These are phyloP conservation scores for Drepanosiphum platanoidis DNA, from an alignment of 2,888 invertebrate genomes.

Conservation along the genomic window DNA sequence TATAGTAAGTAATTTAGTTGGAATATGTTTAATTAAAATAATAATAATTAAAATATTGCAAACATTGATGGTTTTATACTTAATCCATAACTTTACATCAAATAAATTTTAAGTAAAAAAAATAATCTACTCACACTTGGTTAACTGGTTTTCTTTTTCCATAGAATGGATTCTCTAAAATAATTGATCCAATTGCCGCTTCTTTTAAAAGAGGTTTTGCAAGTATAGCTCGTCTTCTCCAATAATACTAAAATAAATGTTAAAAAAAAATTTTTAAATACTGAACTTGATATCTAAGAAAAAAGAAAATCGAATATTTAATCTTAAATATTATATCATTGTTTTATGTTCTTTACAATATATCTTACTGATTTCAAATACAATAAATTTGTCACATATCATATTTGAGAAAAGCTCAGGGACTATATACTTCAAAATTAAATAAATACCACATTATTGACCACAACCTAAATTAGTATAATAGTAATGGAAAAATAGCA, in stretches of 20 bases:
- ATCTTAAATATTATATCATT: too few species aligned
- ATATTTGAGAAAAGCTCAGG: neutral
- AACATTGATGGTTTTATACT: too few species aligned
- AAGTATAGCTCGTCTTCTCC: conserved; percentile 88
- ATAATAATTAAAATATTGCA: too few species aligned
- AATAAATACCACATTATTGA: too few species aligned
- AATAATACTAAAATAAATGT: conserved; percentile 77
- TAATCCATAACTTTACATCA: too few species aligned
- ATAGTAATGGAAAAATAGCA: conserved; percentile 67
- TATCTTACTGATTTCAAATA: neutral
- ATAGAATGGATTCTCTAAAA: conserved; percentile 97
- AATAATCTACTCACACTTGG: conserved; percentile 75
- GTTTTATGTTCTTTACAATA: too few species aligned
- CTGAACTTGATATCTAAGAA: neutral
- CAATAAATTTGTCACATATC: neutral
- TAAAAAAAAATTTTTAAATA: neutral
- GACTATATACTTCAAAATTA: neutral
- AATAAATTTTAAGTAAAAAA: neutral
- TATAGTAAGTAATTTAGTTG: too few species aligned
- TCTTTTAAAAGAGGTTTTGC: conserved; percentile 91
- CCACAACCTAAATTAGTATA: too few species aligned
- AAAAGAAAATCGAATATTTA: neutral
- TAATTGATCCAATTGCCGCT: conserved; percentile 89
- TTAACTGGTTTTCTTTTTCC: conserved; percentile 87
- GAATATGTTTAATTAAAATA: too few species aligned